Evolutionary conservation across 2,888 invertebrate genomes (phyloP).

Genomic region (Lasioglossum villosulum): DNA sequence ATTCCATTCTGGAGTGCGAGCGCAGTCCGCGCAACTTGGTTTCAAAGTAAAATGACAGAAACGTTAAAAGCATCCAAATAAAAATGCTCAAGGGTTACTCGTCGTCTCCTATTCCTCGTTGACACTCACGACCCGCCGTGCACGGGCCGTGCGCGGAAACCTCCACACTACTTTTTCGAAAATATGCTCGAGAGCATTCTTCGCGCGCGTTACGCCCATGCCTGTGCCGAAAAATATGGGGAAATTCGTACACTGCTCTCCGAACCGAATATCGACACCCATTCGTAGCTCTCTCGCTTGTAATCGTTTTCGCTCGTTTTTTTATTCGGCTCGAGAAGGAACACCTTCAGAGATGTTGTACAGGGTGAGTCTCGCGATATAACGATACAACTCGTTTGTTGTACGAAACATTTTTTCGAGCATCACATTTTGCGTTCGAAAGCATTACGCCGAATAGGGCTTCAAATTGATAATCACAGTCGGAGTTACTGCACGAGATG

Average conservation of each 20-base stretch:
- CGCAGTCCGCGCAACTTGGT: slow-evolving; percentile 15
- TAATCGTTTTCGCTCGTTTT: background rate
- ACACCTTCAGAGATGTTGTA: background rate
- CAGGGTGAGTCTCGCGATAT: background rate
- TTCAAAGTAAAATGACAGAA: slow-evolving; percentile 35
- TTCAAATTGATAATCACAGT: too few species aligned
- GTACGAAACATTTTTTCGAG: too few species aligned
- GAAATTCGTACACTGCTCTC: background rate
- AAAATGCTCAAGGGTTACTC: slow-evolving; percentile 13
- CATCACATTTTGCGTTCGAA: too few species aligned
- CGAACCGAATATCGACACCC: background rate
- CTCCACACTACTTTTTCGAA: slow-evolving; percentile 1
- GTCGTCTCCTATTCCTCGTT: slow-evolving; percentile 11
- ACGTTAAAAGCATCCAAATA: slow-evolving; percentile 42
- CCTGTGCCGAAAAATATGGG: background rate
- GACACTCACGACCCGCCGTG: background rate
- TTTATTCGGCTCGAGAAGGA: background rate
- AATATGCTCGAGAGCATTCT: background rate
- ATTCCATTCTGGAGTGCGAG: background rate
- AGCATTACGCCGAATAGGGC: too few species aligned
- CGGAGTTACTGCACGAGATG: too few species aligned
- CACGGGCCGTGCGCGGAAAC: background rate
- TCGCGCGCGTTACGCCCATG: background rate
- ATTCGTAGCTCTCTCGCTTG: background rate
- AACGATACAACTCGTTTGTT: too few species aligned